Evolutionary conservation across 2,113 vertebrate species (phyloP), one percentile per base, ranked within the genome.

Genomic region (Lucifuga dentata): DNA sequence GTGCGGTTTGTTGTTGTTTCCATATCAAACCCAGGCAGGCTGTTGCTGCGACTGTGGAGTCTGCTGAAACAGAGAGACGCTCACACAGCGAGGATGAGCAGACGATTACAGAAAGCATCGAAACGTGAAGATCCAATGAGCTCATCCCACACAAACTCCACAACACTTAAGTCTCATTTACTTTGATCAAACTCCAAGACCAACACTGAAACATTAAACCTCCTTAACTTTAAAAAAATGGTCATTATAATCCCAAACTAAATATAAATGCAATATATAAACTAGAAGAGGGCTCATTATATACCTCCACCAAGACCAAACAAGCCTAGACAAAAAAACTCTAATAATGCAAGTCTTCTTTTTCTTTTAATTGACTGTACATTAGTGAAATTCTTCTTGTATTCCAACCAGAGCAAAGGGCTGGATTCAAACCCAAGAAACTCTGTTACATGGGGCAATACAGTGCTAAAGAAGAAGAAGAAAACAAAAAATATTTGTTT

Each of bases 1-100:
- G 39, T 68, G 41, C 45, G 21, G 11, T 46, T 44, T 33, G 21
- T 39, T 39, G 13, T 35, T 41, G 51, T 60, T 50, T 49, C 5
- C 15, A 1, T 1, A 36, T 12, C 41, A 45, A 39, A 35, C 16
- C 20, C 29, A 39, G 21, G 11, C 63, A 52, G 32, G 74, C 40
- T 70, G 44, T 35, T 45, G 21, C 17, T 8, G 24, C 3, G 13
- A 60, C 39, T 23, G 41, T 41, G 36, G 19, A 19, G 32, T 51
- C 51, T 52, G 57, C 21, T 29, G n/a, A 23, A n/a, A 38, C 3
- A 21, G 9, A 6, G 53, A 33, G 50, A 2, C 49, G 45, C 12
- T 1, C 5, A 23, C 35, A 59, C 17, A 41, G 35, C 12, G 8
- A 48, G n/a, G 29, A 56, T 48, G 32, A 10, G 23, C 16, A 20